phyloP scores from a whole-genome alignment of 2,797 vertebrate species.

The Acipenser transmontanus region DNA sequence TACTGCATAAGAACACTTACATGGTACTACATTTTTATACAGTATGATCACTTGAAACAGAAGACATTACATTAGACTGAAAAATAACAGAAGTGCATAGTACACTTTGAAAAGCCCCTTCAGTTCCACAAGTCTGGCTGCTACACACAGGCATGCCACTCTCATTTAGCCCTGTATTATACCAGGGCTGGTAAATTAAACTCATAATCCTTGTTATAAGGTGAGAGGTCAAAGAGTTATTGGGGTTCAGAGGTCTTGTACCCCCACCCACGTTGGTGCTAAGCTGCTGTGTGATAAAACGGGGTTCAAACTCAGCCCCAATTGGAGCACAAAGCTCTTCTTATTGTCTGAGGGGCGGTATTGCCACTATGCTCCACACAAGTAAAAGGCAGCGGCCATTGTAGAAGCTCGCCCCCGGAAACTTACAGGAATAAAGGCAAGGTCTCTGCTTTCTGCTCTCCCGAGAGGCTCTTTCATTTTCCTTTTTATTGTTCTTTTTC shows the following conservation, averaged over 20 bases:
- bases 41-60: background rate
- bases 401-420: background rate
- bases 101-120: background rate
- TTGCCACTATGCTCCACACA: constrained; percentile 5
- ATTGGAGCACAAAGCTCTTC: constrained; percentile 13
- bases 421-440: background rate
- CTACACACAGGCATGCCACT: background rate
- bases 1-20: too few species aligned
- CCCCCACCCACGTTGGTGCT: constrained; percentile 12
- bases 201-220: constrained; percentile 23
- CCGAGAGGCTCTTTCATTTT: background rate
- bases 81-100: background rate
- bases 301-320: constrained; percentile 10
- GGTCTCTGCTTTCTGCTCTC: constrained; percentile 5
- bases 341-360: background rate
- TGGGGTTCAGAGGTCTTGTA: constrained; percentile 7
- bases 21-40: too few species aligned
- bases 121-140: background rate
- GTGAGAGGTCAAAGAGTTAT: constrained; percentile 14
- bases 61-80: constrained; percentile 2
- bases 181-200: constrained; percentile 20
- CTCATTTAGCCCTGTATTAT: constrained; percentile 17
- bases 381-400: constrained; percentile 5
- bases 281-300: constrained; percentile 13
- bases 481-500: background rate